Evolutionary conservation across 2,888 invertebrate species (phyloP), one percentile per base, ranked within the genome.

Genomic region (Nymphalis urticae): DNA sequence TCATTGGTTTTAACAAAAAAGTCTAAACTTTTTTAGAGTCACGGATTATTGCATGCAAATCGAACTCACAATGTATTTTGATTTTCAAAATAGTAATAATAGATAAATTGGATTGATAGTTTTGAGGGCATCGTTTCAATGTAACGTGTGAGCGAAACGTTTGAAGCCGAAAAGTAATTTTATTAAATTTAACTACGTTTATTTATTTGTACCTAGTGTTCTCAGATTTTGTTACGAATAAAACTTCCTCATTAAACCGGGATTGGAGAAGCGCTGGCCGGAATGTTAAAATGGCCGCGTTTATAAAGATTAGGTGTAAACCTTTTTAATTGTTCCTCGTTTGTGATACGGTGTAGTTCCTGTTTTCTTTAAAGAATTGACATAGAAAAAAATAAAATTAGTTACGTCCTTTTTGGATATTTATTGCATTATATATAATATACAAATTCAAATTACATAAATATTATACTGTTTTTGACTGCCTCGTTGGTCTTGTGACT

Each of bases 291-390:
- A 74, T 75, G 76, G 72, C 67, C 74, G 69, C 76, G 74, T 79
- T 78, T 73, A 73, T 79, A 77, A 78, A 78, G 78, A 77, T 79
- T 79, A 76, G 71, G 74, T 69, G 66, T 71, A 75, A 75, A 74
- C 73, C 75, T 64, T 71, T 76, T 76, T 77, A 79, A 77, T 76
- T 76, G 75, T 75, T 68, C 72, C 73, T 65, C 65, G 74, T 73
- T 72, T 72, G 62, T 59, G 65, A 32, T 50, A 27, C 61, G 47
- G 53, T 51, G 32, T 36, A 21, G 32, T 59, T 58, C 51, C 48
- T 62, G 36, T 42, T n/a, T 42, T 19, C 19, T 4, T 58, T 36
- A 5, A 16, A 5, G 13, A 10, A 10, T 1, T 19, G 1, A 58
- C n/a, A 10, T 10, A 36, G 9, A 19, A 19, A 19, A 19, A 42